These are phyloP conservation scores for Sinodicranocentrus sp. DNA, from an alignment of 2,888 invertebrate genomes.

Conservation along the genomic window DNA sequence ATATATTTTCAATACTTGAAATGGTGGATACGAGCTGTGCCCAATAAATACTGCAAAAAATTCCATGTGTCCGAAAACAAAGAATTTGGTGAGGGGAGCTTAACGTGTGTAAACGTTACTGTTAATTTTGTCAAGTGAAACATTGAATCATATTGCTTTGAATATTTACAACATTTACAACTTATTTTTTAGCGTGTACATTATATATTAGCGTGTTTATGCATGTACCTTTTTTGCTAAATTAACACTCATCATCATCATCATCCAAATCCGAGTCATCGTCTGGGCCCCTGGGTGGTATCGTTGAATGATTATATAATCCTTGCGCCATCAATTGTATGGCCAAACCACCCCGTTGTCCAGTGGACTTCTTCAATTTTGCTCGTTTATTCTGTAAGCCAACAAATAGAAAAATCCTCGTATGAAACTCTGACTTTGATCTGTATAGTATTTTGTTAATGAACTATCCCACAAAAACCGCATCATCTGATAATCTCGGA, in stretches of 20 bases:
- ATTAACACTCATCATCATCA: conserved; percentile 54
- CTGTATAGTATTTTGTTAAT: not conserved
- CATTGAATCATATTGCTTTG: not conserved
- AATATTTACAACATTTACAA: not conserved
- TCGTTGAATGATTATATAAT: conserved; percentile 88
- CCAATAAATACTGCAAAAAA: too few relatives aligned
- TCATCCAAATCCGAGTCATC: conserved; percentile 83
- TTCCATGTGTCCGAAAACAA: too few relatives aligned
- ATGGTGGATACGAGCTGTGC: too few relatives aligned
- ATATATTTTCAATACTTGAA: too few relatives aligned
- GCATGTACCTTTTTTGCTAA: not conserved
- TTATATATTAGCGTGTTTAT: too few relatives aligned
- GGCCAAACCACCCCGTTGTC: conserved; percentile 91
- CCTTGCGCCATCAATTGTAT: conserved; percentile 96
- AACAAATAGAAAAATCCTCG: too few relatives aligned
- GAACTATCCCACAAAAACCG: conserved; percentile 51
- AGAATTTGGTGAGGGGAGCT: too few relatives aligned
- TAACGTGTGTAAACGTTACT: too few relatives aligned
- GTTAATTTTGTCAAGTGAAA: too few relatives aligned
- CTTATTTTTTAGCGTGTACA: too few relatives aligned
- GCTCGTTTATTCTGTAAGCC: conserved; percentile 94
- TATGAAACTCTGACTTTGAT: too few relatives aligned
- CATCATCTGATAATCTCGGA: conserved; percentile 28
- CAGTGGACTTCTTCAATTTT: conserved; percentile 95
- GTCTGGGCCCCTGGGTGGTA: conserved; percentile 81